phyloP scores from a whole-genome alignment of 2,888 invertebrate species.

The Amiota communis region DNA sequence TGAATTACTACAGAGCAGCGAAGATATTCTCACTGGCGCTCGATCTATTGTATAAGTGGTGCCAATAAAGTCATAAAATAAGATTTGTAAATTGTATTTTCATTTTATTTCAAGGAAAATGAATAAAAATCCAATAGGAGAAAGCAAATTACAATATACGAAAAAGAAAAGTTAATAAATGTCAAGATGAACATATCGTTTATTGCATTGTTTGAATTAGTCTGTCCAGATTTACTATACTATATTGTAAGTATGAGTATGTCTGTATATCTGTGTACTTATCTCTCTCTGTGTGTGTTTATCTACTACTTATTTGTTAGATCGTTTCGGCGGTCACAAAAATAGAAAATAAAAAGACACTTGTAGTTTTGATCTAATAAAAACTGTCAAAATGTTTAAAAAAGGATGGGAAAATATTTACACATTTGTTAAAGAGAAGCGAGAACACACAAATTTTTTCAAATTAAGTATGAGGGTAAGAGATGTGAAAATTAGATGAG shows the following conservation, averaged over 20 bases:
- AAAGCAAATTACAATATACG: not conserved
- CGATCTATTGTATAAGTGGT: not conserved
- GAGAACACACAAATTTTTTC: not conserved
- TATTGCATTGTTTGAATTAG: not conserved
- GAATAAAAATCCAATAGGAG: not conserved
- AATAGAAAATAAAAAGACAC: slow-evolving; percentile 39
- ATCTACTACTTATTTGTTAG: not conserved
- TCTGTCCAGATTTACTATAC: not conserved
- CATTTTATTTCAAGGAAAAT: slow-evolving; percentile 9
- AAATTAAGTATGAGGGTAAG: not conserved
- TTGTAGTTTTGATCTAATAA: slow-evolving; percentile 67
- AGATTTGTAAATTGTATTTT: not conserved
- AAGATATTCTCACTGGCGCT: no score
- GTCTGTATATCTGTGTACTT: not conserved
- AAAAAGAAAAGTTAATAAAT: not conserved
- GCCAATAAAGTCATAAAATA: slow-evolving; percentile 15
- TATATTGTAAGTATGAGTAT: no score
- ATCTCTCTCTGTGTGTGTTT: not conserved
- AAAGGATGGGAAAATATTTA: slow-evolving; percentile 66
- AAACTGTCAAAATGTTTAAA: slow-evolving; percentile 69
- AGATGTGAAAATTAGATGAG: no score
- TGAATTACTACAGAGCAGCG: no score
- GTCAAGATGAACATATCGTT: not conserved
- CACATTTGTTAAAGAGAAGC: slow-evolving; percentile 41
- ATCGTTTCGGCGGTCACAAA: not conserved